Base-by-base conservation (phyloP, 2,113 vertebrate species). In the Scartelaos histophorus region DNA sequence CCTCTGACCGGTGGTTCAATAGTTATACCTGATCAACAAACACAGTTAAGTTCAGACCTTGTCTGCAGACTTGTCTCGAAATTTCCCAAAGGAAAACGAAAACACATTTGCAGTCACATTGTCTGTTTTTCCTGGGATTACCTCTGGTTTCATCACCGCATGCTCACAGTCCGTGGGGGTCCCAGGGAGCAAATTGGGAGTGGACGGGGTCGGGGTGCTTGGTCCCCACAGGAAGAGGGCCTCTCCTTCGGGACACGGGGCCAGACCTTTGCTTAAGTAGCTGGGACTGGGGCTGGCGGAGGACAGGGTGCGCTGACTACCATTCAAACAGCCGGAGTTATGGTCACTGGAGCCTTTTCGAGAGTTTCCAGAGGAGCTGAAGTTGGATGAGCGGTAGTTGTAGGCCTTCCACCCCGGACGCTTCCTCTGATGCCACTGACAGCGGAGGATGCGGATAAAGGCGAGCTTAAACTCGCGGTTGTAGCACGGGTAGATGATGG, bases 391-490 rank as follows among this genome's bases (percentile, higher is more conserved):
- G 47, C 94, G 93, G 88, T 95, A 96, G 86, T 96, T 95, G 94
- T 96, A 95, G 24, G 94, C 90, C 82, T 90, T 91, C 93, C 95
- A 95, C 12, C 94, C 91, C 13, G 95, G 89, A 7, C 92, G 94
- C 47, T 93, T 95, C 12, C 93, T 94, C 58, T 92, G 95, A 66
- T 95, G 95, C 69, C 96, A 97, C 82, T 95, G 96, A 83, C 97
- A 98, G 13, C 89, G 88, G 7, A 99, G 93, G 88, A 98, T 95
- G 73, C 94, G 96, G 79, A 97, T 93, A 84, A 99, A 99, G 86
- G 97, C 97, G 82, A 96, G 89, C 93, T 99, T 99, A 90, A 99
- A 99, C 92, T 99, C 97, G 13, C 97, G 96, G 92, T 95, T 99
- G 90, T 96, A 97, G 91, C 96, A 99, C 56, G 97, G 97, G 88